Evolutionary conservation across 2,888 invertebrate genomes (phyloP).

Genomic region (Trichogramma dendrolimi): DNA sequence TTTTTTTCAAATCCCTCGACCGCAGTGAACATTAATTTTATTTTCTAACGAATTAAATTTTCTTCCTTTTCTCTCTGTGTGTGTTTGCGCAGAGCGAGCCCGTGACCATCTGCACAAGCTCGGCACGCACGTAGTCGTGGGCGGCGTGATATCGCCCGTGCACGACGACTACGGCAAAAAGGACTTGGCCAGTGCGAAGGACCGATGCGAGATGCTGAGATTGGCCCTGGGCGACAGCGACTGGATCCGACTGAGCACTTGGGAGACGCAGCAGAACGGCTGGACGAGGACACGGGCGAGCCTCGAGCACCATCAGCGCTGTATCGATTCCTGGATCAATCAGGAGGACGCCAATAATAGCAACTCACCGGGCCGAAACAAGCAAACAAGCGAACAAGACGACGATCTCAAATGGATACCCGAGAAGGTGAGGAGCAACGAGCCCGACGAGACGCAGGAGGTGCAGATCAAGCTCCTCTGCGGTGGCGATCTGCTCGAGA

Average conservation of each 20-base stretch:
- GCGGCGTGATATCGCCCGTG: conserved; percentile 91
- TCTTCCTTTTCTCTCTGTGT: background rate
- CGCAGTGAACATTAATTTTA: background rate
- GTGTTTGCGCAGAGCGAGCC: conserved; percentile 72
- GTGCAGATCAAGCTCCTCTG: conserved; percentile 82
- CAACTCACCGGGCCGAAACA: conserved; percentile 30
- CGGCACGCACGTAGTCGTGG: conserved; percentile 74
- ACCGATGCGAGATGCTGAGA: conserved; percentile 79
- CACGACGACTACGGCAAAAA: conserved; percentile 91
- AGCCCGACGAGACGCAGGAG: conserved; percentile 42
- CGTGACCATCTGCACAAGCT: conserved; percentile 77
- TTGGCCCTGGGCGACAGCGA: conserved; percentile 72
- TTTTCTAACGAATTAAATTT: background rate
- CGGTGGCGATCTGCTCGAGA: conserved; percentile 90
- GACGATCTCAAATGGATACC: conserved; percentile 60
- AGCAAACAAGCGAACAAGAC: background rate
- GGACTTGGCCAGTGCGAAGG: conserved; percentile 66
- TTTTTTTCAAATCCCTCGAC: too few relatives aligned
- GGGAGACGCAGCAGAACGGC: conserved; percentile 76
- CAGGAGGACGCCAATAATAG: conserved; percentile 45
- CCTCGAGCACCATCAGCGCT: conserved; percentile 75
- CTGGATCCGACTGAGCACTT: conserved; percentile 86
- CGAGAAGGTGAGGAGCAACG: conserved; percentile 52
- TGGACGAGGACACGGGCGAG: conserved; percentile 80
- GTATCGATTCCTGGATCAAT: conserved; percentile 55